Conservation (phyloP, 2,797 vertebrate species). For the Silurus aristotelis region DNA sequence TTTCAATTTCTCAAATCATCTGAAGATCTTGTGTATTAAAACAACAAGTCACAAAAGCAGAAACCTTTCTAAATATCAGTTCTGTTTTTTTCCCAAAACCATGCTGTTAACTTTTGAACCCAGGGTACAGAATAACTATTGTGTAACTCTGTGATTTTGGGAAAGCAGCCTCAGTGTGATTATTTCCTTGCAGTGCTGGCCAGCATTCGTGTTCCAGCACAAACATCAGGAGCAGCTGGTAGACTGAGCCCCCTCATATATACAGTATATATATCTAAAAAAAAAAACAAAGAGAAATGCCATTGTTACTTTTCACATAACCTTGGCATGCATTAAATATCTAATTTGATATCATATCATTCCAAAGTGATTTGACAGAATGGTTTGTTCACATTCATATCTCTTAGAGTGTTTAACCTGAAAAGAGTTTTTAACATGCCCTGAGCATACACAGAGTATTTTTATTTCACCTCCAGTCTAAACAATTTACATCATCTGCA, state of each 20-base stretch:
- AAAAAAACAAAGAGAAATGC: not conserved
- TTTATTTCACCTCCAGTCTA: slow-evolving; percentile 16
- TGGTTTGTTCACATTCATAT: not conserved
- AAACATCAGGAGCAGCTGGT: slow-evolving; percentile 33
- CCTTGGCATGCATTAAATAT: not conserved
- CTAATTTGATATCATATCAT: not conserved
- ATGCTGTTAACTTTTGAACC: slow-evolving; percentile 15
- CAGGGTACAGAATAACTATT: slow-evolving; percentile 6
- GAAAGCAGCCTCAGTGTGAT: slow-evolving; percentile 11
- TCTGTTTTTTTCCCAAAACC: not conserved
- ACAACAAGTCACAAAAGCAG: not conserved
- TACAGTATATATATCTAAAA: not conserved
- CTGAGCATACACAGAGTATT: not conserved
- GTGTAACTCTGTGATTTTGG: slow-evolving; percentile 27
- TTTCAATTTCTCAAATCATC: not conserved
- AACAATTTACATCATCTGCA: slow-evolving; percentile 21
- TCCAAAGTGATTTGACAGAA: not conserved
- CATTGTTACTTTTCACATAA: slow-evolving; percentile 10
- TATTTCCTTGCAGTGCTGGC: slow-evolving; percentile 29
- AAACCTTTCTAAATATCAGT: not conserved
- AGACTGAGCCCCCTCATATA: not conserved
- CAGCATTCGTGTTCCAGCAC: slow-evolving; percentile 27
- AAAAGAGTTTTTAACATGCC: not conserved
- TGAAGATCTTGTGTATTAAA: not conserved
- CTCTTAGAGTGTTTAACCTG: not conserved